Conservation (phyloP, 37 sponge, comb jelly and placozoan genomes). For the Hexactinellida sp. region DNA sequence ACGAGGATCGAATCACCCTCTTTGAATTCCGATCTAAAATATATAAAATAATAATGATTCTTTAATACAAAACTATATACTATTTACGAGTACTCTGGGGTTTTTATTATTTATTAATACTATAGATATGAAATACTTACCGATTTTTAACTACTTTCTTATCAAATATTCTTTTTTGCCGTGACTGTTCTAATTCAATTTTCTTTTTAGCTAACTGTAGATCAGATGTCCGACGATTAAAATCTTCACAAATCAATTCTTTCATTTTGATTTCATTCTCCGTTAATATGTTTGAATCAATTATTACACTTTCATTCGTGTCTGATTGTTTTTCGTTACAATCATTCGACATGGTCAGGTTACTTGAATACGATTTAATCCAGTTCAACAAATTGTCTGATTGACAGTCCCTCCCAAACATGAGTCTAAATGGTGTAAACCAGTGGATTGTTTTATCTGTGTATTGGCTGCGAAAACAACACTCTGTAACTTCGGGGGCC, state of each 20-base stretch:
- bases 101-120: too few species aligned
- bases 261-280: background rate
- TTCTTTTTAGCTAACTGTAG: background rate
- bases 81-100: too few species aligned
- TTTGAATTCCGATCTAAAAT: background rate
- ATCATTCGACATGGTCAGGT: background rate
- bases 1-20: background rate
- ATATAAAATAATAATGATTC: background rate
- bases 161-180: background rate
- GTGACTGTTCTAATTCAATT: background rate
- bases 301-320: background rate
- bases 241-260: background rate
- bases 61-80: too few species aligned
- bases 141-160: background rate
- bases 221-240: background rate
- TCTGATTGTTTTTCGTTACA: background rate
- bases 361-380: background rate
- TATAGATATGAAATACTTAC: too few species aligned
- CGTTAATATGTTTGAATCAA: too few species aligned
- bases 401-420: background rate
- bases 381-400: background rate
- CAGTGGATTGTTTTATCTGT: background rate
- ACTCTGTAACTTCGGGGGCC: background rate
- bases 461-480: background rate
- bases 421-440: conserved; percentile 2